Percentiles rank a stretch among this genome's conserved stretches.
Evolutionary conservation across 92 coral and sea anemone species (phyloP).

Genomic region (Desmophyllum pertusum): DNA sequence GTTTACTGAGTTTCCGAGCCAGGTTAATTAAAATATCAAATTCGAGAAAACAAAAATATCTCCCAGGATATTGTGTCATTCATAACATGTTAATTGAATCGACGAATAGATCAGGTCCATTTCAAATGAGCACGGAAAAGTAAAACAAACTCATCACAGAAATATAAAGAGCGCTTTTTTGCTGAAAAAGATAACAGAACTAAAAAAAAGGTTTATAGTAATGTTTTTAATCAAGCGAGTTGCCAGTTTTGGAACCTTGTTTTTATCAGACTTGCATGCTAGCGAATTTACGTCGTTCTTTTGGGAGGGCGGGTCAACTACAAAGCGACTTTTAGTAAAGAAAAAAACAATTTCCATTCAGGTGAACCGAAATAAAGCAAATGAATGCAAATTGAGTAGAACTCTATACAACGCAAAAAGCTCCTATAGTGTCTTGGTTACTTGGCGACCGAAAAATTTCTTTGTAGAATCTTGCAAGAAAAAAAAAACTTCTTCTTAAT

Average conservation of each 20-base stretch:
- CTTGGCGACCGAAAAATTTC: slow-evolving; percentile 22
- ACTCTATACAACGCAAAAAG: not conserved
- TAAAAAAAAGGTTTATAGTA: not conserved
- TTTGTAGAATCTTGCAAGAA: not conserved
- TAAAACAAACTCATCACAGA: not conserved
- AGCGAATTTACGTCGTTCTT: no score
- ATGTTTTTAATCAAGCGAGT: not conserved
- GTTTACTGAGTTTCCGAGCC: not conserved
- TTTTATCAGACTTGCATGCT: not conserved
- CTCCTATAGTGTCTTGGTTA: slow-evolving; percentile 5
- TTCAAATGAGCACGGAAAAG: not conserved
- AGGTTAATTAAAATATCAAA: not conserved
- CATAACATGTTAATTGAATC: not conserved
- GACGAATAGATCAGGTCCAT: not conserved
- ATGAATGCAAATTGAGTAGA: not conserved
- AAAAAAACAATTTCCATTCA: slow-evolving; percentile 28
- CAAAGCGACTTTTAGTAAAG: not conserved
- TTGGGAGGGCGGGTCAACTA: not conserved
- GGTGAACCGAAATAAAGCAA: not conserved
- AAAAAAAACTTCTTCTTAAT: not conserved
- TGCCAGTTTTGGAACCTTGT: not conserved
- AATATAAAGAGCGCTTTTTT: not conserved
- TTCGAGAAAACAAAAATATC: not conserved
- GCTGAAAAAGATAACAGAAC: not conserved
- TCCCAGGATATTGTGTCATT: not conserved